These are phyloP conservation scores for Hemicordylus capensis DNA, from an alignment of 2,113 vertebrate genomes.

Conservation along the genomic window DNA sequence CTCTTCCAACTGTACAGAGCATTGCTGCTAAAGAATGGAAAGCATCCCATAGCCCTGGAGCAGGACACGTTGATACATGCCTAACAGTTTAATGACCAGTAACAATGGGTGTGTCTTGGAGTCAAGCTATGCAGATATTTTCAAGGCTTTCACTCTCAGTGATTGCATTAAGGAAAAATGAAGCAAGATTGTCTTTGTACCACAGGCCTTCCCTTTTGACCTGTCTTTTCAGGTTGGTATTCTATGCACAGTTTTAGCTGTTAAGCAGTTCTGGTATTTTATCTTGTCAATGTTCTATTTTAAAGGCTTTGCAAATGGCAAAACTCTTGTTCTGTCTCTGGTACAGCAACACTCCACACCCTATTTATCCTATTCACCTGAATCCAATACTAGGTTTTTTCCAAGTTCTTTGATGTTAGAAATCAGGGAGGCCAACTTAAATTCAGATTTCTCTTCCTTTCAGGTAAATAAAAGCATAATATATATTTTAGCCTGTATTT, in stretches of 20 bases:
- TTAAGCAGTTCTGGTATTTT: conserved; percentile 60
- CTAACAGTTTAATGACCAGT: conserved; percentile 35
- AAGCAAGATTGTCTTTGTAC: conserved; percentile 25
- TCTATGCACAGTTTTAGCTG: conserved; percentile 5
- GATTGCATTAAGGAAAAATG: conserved; percentile 28
- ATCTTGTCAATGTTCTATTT: conserved; percentile 58
- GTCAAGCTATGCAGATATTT: conserved; percentile 14
- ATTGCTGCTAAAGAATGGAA: conserved; percentile 11
- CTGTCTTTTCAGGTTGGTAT: conserved; percentile 45
- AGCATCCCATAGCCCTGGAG: conserved; percentile 8
- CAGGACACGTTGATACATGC: conserved; percentile 52
- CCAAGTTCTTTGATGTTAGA: too few relatives aligned
- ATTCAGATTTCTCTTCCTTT: too few relatives aligned
- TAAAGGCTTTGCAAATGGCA: conserved; percentile 38
- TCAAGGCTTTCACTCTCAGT: conserved; percentile 29
- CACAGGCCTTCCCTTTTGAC: conserved; percentile 30
- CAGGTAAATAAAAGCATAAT: too few relatives aligned
- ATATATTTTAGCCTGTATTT: too few relatives aligned
- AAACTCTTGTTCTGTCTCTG: not conserved
- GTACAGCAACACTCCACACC: too few relatives aligned
- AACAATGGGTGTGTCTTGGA: conserved; percentile 32
- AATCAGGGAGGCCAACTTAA: too few relatives aligned
- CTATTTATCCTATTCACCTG: too few relatives aligned
- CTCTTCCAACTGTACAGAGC: conserved; percentile 1
- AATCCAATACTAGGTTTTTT: too few relatives aligned